Percentiles rank a stretch among this genome's conserved stretches.
phyloP scores from a whole-genome alignment of 64 coral and sea anemone genomes.

The Montipora efflorescens region DNA sequence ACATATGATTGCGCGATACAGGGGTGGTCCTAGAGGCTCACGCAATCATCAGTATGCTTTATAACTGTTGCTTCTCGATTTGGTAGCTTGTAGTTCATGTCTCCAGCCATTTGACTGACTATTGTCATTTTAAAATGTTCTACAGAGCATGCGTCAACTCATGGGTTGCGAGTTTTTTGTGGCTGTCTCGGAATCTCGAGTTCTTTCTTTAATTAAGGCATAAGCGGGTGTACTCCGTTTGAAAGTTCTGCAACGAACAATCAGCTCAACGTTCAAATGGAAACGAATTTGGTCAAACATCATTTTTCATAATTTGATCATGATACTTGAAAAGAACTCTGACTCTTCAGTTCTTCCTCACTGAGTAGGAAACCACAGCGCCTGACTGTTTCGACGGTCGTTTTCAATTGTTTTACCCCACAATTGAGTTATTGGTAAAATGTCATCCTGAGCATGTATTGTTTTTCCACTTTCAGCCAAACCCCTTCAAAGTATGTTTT shows the following conservation, averaged over 20 bases:
- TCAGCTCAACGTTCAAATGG: no score
- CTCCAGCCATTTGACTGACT: not conserved
- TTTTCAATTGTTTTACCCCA: not conserved
- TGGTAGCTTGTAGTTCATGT: no score
- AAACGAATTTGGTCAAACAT: no score
- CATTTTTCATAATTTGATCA: no score
- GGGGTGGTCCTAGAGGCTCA: not conserved
- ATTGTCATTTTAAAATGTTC: not conserved
- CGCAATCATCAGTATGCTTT: not conserved
- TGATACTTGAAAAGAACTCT: no score
- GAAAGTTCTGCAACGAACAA: no score
- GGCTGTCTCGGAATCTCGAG: no score
- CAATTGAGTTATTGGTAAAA: not conserved
- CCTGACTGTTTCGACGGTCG: not conserved
- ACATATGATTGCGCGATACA: no score
- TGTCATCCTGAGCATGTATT: not conserved
- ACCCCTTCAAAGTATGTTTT: not conserved
- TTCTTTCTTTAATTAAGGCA: no score
- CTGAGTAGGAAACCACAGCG: no score
- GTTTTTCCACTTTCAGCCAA: not conserved
- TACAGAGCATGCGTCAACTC: not conserved
- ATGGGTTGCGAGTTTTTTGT: not conserved
- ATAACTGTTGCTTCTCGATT: not conserved
- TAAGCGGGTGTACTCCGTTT: no score
- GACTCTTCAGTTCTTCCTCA: no score